Evolutionary conservation across 2,113 vertebrate genomes (phyloP), one percentile per base, ranked within the genome.

Genomic region (Neotoma lepida): DNA sequence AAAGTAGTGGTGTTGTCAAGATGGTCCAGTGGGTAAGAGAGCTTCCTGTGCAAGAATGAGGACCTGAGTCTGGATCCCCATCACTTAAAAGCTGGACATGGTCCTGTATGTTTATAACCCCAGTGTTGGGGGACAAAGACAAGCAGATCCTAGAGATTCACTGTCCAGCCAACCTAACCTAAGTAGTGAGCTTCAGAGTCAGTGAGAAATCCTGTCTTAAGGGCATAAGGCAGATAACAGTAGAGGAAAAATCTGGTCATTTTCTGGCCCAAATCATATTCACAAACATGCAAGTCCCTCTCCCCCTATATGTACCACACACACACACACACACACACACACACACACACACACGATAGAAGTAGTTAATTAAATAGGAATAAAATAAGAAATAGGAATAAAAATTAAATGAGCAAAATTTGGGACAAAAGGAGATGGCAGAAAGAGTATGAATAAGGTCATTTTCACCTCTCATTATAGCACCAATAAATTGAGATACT

Each of bases 351-450:
- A 58, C 46, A n/a, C 51, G 54, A 81, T 10, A 51, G 51, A 51
- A 51, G 28, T 64, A 13, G 63, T 35, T 14, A 90, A 82, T 71
- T 88, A 51, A 95, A 86, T 9, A 90, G 8, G 86, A 88, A 88
- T 71, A 85, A 90, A 90, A 88, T 51, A 51, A 51, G 51, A 51
- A 95, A 86, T 9, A 90, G 8, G 86, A 88, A 88, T 71, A 85
- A 90, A 90, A 88, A 76, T 78, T 74, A 92, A 74, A 90, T 82
- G 87, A 92, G 33, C 61, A 95, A 95, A 93, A 88, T 41, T 49
- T 92, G 70, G 14, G 22, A 87, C 44, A n/a, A 68, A 24, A 54
- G 24, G 26, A 81, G 46, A 88, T 66, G 35, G 24, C 20, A 81
- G 39, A 81, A 76, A 15, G 39, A 86, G 26, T 84, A 86, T 22